Conservation (phyloP, 1,140 invertebrate genomes). For the Bombus breviceps region DNA sequence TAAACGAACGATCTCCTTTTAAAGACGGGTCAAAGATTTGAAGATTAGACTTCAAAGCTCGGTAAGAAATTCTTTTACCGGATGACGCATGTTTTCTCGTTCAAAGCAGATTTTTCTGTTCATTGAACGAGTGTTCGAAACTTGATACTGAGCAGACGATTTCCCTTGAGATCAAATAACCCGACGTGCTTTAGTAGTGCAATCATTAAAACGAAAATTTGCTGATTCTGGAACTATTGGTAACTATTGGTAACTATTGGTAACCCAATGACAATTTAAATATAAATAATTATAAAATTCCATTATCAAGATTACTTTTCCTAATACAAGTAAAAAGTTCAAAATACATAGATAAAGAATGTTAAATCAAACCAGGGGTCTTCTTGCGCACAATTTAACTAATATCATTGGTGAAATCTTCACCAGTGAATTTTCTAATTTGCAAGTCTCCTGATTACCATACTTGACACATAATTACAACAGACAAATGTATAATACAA, state of each 20-base stretch:
- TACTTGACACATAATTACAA: no score
- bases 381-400: not conserved
- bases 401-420: no score
- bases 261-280: not conserved
- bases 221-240: no score
- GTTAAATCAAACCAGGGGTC: no score
- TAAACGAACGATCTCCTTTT: not conserved
- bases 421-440: no score
- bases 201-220: not conserved
- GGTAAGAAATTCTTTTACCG: not conserved
- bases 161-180: not conserved
- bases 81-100: not conserved
- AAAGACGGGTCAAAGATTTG: not conserved
- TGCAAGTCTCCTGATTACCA: no score
- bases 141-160: not conserved
- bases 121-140: not conserved
- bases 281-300: no score
- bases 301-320: no score
- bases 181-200: not conserved
- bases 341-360: no score
- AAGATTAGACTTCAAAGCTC: constrained; percentile 5
- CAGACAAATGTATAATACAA: no score
- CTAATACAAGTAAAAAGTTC: no score
- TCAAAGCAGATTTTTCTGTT: not conserved
- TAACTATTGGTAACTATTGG: not conserved